These are phyloP conservation scores for Rambutsinella grinnellia DNA, from an alignment of 2,888 invertebrate genomes.

Conservation along the genomic window DNA sequence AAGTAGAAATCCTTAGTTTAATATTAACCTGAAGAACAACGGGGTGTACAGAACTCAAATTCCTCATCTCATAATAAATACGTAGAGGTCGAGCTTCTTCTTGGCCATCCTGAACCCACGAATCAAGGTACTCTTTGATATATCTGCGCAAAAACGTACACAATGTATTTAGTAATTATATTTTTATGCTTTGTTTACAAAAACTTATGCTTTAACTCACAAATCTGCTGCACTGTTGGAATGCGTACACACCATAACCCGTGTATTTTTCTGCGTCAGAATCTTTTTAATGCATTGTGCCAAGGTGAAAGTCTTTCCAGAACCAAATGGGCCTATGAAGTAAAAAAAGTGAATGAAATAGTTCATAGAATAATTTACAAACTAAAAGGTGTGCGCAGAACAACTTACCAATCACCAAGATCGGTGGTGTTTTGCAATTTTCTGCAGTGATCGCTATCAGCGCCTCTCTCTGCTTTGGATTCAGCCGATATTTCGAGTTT, in stretches of 20 bases:
- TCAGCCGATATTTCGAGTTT: slow-evolving; percentile 74
- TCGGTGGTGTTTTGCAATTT: slow-evolving; percentile 76
- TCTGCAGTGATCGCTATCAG: slow-evolving; percentile 82
- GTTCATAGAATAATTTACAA: neutral
- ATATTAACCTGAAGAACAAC: slow-evolving; percentile 75
- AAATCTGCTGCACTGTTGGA: slow-evolving; percentile 76
- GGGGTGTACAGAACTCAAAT: slow-evolving; percentile 82
- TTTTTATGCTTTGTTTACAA: too few species aligned
- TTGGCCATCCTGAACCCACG: slow-evolving; percentile 78
- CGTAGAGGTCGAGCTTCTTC: slow-evolving; percentile 79
- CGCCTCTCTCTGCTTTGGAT: slow-evolving; percentile 84
- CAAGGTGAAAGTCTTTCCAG: slow-evolving; percentile 87
- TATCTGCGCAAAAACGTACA: slow-evolving; percentile 70
- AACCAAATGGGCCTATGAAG: slow-evolving; percentile 80
- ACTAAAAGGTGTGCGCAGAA: too few species aligned
- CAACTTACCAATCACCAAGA: slow-evolving; percentile 75
- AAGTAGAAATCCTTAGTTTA: neutral
- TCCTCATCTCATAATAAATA: slow-evolving; percentile 84
- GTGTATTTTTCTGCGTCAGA: slow-evolving; percentile 75
- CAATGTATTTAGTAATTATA: neutral
- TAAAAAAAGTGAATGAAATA: slow-evolving; percentile 24
- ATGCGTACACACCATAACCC: slow-evolving; percentile 86
- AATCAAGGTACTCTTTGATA: slow-evolving; percentile 85
- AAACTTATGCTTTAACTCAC: slow-evolving; percentile 51
- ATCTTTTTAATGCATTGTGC: slow-evolving; percentile 81